These are phyloP conservation scores for Himantopus leucocephalus DNA, from an alignment of 2,113 vertebrate genomes.

Conservation along the genomic window DNA sequence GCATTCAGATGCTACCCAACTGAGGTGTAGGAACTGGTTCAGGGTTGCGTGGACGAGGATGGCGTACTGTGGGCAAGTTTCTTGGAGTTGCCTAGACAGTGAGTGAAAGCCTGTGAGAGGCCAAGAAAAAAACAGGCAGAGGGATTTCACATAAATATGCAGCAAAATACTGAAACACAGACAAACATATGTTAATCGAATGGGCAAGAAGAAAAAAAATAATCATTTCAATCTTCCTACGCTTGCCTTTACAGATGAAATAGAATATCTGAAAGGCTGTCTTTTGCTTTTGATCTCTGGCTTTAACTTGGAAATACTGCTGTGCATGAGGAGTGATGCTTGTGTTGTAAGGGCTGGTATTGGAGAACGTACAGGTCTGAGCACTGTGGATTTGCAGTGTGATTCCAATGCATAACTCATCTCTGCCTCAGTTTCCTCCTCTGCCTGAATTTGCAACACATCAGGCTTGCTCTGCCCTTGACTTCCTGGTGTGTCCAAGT, in stretches of 20 bases:
- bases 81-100: neutral
- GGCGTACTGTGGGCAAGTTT: neutral
- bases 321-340: neutral
- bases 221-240: conserved; percentile 28
- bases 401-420: neutral
- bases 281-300: conserved; percentile 32
- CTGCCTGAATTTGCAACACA: neutral
- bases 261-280: conserved; percentile 26
- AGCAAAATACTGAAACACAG: conserved; percentile 20
- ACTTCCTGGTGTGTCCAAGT: neutral
- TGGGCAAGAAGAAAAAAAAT: neutral
- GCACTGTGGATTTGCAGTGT: neutral
- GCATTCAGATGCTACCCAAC: accelerated
- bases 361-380: neutral
- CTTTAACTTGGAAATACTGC: conserved; percentile 14
- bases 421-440: conserved; percentile 34
- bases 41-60: neutral
- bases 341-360: neutral
- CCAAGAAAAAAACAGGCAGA: neutral
- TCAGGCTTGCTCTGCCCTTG: neutral
- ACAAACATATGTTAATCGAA: conserved; percentile 46
- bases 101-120: neutral
- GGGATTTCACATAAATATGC: neutral
- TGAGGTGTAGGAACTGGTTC: neutral
- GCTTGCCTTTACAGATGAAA: conserved; percentile 26